phyloP scores from a whole-genome alignment of 2,888 invertebrate genomes.

The Acanthosoma haemorrhoidale region DNA sequence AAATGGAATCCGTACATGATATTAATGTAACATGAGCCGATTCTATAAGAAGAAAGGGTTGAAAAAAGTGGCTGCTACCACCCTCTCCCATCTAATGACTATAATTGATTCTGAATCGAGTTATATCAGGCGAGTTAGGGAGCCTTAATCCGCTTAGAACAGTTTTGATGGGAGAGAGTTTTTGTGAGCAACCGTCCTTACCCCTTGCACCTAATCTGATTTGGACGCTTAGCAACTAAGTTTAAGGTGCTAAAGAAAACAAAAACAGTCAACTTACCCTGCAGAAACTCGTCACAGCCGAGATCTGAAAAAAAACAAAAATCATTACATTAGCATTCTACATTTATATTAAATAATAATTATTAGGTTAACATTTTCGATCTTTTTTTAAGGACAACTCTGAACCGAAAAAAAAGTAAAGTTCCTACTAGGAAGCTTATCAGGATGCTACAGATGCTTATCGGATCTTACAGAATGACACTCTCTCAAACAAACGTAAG shows the following conservation, averaged over 20 bases:
- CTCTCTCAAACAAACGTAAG: no score
- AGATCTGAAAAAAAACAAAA: slow-evolving; percentile 62
- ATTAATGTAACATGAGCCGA: neutral
- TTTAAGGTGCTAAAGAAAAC: neutral
- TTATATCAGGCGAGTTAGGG: slow-evolving; percentile 3
- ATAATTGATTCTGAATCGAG: slow-evolving; percentile 10
- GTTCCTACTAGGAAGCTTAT: no score
- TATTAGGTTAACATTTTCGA: no score
- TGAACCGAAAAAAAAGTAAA: no score
- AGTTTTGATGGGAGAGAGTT: slow-evolving; percentile 3
- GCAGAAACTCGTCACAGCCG: slow-evolving; percentile 80
- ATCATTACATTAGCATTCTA: no score
- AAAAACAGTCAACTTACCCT: slow-evolving; percentile 57
- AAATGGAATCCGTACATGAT: no score
- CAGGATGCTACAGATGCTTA: no score
- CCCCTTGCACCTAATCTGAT: neutral
- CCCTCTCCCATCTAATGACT: neutral
- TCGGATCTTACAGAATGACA: no score
- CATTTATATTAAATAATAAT: no score
- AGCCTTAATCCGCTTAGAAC: neutral
- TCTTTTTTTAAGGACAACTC: no score
- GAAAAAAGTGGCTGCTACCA: neutral
- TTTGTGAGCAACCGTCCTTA: slow-evolving; percentile 1
- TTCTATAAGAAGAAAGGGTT: neutral
- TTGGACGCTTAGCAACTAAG: neutral